These are phyloP conservation scores for Oreochromis niloticus DNA, from an alignment of 2,113 vertebrate species.

Conservation along the genomic window DNA sequence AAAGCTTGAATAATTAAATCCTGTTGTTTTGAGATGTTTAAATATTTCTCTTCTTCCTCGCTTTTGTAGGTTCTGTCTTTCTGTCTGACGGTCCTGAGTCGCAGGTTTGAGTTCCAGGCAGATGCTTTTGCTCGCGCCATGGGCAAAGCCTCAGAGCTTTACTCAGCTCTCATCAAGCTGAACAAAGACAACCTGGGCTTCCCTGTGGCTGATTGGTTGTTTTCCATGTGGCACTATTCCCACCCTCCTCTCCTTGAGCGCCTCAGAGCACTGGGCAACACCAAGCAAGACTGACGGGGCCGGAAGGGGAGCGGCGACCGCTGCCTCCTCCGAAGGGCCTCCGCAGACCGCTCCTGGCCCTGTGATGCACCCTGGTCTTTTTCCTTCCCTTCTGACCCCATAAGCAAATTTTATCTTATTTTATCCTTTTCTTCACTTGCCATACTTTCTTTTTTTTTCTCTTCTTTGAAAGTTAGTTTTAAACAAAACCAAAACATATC, in stretches of 20 bases:
- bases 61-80: constrained; percentile 87
- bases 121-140: constrained; percentile 91
- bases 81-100: constrained; percentile 91
- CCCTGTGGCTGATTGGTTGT: constrained; percentile 96
- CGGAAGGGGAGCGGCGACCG: constrained; percentile 34
- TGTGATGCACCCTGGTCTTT: constrained; percentile 46
- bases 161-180: constrained; percentile 95
- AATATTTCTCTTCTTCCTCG: neutral
- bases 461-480: constrained; percentile 20
- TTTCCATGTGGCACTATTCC: constrained; percentile 99
- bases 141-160: constrained; percentile 90
- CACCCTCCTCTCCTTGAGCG: constrained; percentile 96
- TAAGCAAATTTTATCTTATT: constrained; percentile 41
- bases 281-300: constrained; percentile 87
- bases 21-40: neutral
- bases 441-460: neutral
- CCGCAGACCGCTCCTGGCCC: constrained; percentile 55
- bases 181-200: constrained; percentile 99
- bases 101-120: constrained; percentile 97
- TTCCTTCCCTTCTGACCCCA: constrained; percentile 4
- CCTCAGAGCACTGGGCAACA: constrained; percentile 84
- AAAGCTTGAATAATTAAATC: neutral
- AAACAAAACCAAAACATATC: constrained; percentile 46
- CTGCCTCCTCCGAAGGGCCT: constrained; percentile 53
- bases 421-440: constrained; percentile 6